Evolutionary conservation across 1,140 invertebrate genomes (phyloP).

Genomic region (Drosophila bocqueti): DNA sequence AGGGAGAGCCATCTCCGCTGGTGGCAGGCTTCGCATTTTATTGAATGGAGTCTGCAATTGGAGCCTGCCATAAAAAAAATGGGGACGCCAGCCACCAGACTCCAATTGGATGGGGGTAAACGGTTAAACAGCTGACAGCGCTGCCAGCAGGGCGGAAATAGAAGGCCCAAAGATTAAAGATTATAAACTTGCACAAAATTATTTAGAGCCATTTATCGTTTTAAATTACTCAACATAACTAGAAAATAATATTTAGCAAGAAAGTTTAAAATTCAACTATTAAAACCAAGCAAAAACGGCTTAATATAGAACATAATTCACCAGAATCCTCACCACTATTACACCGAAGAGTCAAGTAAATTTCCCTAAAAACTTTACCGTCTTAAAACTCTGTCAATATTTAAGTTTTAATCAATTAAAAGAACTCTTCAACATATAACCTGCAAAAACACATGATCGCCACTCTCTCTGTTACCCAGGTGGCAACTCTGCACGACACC

Average conservation of each 20-base stretch:
- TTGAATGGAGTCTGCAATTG: constrained; percentile 58
- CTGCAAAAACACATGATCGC: constrained; percentile 16
- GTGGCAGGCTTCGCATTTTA: constrained; percentile 52
- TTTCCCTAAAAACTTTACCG: background rate
- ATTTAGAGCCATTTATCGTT: fast-evolving
- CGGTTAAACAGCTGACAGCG: constrained; percentile 54
- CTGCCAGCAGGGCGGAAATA: constrained; percentile 49
- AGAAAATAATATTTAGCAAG: no score
- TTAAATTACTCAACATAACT: background rate
- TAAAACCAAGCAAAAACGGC: background rate
- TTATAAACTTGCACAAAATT: background rate
- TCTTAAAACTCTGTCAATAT: background rate
- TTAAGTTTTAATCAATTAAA: background rate
- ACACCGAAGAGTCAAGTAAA: background rate
- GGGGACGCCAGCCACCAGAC: constrained; percentile 27
- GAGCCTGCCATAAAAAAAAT: constrained; percentile 25
- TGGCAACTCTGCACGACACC: constrained; percentile 60
- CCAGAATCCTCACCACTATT: no score
- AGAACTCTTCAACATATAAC: background rate
- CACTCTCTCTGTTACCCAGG: background rate
- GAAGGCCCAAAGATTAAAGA: no score
- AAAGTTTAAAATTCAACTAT: background rate
- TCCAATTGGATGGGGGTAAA: constrained; percentile 17
- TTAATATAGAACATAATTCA: background rate
- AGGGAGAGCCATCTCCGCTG: constrained; percentile 32